A percentile compares a stretch with the other conserved stretches of the same genome.
These are phyloP conservation scores for Capromys pilorides DNA, from an alignment of 2,797 vertebrate species.

Conservation along the genomic window DNA sequence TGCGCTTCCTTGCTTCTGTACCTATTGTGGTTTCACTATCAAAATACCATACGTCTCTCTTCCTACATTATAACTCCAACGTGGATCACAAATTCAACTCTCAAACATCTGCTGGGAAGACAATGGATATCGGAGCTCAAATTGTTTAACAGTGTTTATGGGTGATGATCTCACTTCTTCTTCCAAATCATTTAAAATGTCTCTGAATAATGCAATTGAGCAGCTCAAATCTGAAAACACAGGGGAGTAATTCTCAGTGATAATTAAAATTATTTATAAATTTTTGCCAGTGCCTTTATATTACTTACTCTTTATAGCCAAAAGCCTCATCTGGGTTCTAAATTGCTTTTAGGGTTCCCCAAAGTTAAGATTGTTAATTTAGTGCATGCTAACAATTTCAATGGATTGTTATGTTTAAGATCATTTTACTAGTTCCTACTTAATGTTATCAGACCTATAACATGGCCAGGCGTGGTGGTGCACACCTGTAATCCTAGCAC, in stretches of 20 bases:
- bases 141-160: background rate
- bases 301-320: background rate
- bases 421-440: background rate
- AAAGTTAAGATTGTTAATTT: background rate
- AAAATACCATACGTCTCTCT: background rate
- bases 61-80: background rate
- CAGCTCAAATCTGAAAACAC: background rate
- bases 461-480: no score
- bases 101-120: slow-evolving; percentile 13
- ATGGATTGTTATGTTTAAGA: background rate
- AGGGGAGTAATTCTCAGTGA: background rate
- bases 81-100: slow-evolving; percentile 15
- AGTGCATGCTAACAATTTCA: background rate
- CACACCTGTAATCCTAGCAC: no score
- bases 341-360: background rate
- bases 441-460: background rate
- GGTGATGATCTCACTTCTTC: background rate
- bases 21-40: background rate
- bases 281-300: background rate
- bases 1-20: background rate
- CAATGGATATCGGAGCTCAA: background rate
- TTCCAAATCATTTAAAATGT: background rate
- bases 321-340: background rate
- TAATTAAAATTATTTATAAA: background rate
- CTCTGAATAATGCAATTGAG: background rate